Evolutionary conservation across 2,797 vertebrate species (phyloP), one percentile per base, ranked within the genome.

Genomic region (Fundulus diaphanus): DNA sequence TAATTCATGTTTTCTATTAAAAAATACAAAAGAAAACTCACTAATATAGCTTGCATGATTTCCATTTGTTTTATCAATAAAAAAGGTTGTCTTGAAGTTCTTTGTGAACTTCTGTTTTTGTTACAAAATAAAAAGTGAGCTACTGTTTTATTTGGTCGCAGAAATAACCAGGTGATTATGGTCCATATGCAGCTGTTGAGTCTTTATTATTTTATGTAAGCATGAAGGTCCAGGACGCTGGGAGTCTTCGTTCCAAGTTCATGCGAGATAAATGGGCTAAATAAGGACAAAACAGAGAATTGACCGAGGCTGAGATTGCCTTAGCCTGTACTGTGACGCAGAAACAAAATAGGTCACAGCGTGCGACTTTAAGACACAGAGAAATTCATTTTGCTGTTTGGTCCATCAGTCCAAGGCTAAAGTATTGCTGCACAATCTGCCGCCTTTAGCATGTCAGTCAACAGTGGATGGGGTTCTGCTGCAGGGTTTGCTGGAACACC

Each of bases 401-500:
- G 71, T 69, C 73, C 63, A 79, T 65, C 31, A 54, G 40, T 27
- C 72, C 22, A 51, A 24, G 57, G 48, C 29, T 79, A 40, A 65
- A 65, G 15, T 24, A 73, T 16, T 0, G 29, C 78, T 54, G 59
- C 40, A 66, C 68, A 68, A 72, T 76, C 69, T 76, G 40, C 54
- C 49, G 27, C 70, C 15, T 33, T 67, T 0, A 78, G 78, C 66
- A 8, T 73, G 76, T 81, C 78, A 82, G 56, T 85, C 78, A 77
- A 35, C 44, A 77, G 54, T 72, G 37, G 76, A 9, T 80, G 68
- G 78, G n/a, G 44, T 35, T 70, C 65, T 68, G 3, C 65, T 70
- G 63, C 88, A 99, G 98, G 98, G 73, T 99, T 99, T 69, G 98
- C 98, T 0, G 98, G 98, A 82, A 99, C 98, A 29, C 98, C 98